These are phyloP conservation scores for Protobothrops mucrosquamatus DNA, from an alignment of 2,113 vertebrate species.

Conservation along the genomic window DNA sequence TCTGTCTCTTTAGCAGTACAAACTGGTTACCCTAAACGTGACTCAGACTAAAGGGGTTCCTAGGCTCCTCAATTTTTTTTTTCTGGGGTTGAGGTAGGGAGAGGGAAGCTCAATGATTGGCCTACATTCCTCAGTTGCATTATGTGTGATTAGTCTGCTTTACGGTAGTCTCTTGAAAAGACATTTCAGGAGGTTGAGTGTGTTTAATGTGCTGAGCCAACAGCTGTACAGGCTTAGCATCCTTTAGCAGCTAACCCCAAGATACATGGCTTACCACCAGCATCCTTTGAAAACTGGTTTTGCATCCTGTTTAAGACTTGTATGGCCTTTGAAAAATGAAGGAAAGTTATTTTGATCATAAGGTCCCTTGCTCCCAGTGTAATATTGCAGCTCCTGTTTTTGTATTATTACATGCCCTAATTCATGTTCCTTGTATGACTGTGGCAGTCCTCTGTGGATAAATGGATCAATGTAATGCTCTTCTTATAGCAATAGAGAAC, in stretches of 20 bases:
- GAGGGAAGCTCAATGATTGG: background rate
- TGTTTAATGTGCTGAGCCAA: background rate
- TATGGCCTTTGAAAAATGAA: background rate
- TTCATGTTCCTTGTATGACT: background rate
- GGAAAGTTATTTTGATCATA: background rate
- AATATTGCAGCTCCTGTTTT: background rate
- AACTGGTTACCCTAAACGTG: background rate
- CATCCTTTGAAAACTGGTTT: background rate
- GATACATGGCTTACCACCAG: slow-evolving; percentile 13
- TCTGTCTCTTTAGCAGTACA: background rate
- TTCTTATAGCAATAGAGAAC: background rate
- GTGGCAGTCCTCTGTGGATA: background rate
- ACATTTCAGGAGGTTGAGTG: background rate
- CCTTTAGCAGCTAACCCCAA: background rate
- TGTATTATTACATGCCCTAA: background rate
- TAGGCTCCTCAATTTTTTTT: background rate
- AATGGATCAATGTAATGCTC: background rate
- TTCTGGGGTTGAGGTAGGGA: background rate
- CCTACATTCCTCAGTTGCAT: background rate
- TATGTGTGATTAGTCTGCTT: background rate
- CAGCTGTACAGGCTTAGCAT: background rate
- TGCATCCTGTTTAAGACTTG: background rate
- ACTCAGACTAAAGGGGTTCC: background rate
- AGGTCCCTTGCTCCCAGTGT: background rate
- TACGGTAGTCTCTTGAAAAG: background rate